Evolutionary conservation across 1,140 invertebrate genomes (phyloP).

Genomic region (Aphelinus certus): DNA sequence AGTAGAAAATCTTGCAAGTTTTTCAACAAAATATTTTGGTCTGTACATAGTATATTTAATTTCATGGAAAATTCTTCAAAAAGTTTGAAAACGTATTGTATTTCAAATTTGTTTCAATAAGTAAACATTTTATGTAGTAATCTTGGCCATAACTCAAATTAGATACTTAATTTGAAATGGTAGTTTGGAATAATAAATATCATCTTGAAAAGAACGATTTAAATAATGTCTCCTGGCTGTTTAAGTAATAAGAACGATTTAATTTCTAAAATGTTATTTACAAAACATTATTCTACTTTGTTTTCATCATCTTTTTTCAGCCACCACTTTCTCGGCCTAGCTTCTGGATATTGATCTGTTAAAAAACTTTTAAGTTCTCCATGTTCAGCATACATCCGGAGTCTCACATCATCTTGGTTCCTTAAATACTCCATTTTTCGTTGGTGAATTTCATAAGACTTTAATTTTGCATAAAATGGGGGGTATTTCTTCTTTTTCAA

Average conservation of each 20-base stretch:
- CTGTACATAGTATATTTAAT: too few relatives aligned
- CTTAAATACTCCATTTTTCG: constrained; percentile 75
- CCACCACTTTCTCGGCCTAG: constrained; percentile 51
- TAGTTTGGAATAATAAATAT: too few relatives aligned
- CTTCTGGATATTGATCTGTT: constrained; percentile 77
- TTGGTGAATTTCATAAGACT: constrained; percentile 72
- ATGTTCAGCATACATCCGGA: constrained; percentile 75
- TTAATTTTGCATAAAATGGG: constrained; percentile 75
- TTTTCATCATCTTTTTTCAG: constrained; percentile 42
- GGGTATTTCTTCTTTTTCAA: constrained; percentile 72
- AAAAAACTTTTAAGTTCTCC: constrained; percentile 79
- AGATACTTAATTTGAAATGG: too few relatives aligned
- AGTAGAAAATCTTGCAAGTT: too few relatives aligned
- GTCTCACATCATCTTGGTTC: constrained; percentile 73
- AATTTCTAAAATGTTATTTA: constrained; percentile 7
- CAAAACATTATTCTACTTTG: constrained; percentile 21
- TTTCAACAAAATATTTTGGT: too few relatives aligned
- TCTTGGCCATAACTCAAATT: too few relatives aligned
- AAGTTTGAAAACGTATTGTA: too few relatives aligned
- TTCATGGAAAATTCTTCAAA: too few relatives aligned
- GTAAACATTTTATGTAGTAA: too few relatives aligned
- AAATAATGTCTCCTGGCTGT: too few relatives aligned
- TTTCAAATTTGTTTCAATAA: too few relatives aligned
- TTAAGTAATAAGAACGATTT: constrained; percentile 10
- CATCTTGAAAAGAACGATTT: too few relatives aligned